These are phyloP conservation scores for Epizoanthus rinbou DNA, from an alignment of 92 coral and sea anemone genomes.

Conservation along the genomic window DNA sequence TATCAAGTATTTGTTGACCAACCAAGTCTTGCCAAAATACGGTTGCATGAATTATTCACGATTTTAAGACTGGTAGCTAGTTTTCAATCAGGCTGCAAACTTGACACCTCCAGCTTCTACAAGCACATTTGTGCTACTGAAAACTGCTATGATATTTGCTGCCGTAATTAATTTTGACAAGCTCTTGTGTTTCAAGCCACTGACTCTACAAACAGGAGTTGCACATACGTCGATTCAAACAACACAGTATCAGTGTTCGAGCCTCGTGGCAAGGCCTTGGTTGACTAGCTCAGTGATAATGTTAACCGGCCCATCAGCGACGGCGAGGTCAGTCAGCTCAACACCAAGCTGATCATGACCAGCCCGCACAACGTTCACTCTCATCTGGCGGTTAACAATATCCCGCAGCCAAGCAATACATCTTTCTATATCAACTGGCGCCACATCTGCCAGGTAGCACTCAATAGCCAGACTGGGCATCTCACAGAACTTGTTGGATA, in stretches of 20 bases:
- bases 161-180: no score
- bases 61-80: no score
- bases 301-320: conserved; percentile 61
- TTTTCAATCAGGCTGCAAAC: no score
- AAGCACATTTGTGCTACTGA: no score
- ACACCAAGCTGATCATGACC: conserved; percentile 52
- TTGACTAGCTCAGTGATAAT: conserved; percentile 54
- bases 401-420: conserved; percentile 63
- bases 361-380: conserved; percentile 51
- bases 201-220: no score
- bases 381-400: conserved; percentile 57
- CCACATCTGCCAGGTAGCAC: conserved; percentile 70
- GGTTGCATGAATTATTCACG: no score
- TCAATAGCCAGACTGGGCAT: conserved; percentile 72
- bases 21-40: no score
- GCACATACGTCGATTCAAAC: no score
- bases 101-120: no score
- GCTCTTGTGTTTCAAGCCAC: no score
- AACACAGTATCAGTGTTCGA: neutral
- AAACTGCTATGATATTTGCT: no score
- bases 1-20: no score
- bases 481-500: conserved; percentile 46
- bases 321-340: conserved; percentile 63
- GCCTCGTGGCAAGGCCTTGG: conserved; percentile 34
- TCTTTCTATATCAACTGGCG: conserved; percentile 43